Base-by-base conservation (phyloP, 1,140 invertebrate species). In the Leucophenga varia region DNA sequence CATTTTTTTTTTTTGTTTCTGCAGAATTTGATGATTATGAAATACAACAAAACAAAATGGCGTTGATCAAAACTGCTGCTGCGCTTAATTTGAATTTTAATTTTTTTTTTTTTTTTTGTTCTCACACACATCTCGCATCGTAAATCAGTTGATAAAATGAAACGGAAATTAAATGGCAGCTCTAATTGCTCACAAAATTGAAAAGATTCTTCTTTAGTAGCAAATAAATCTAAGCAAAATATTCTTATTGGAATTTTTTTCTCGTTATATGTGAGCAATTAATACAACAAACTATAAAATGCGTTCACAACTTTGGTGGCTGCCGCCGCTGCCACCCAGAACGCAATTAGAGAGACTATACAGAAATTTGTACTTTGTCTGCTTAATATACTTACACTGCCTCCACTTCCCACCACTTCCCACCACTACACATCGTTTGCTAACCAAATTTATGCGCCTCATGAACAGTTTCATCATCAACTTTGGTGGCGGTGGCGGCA, bases 81-180 rank as follows among this genome's bases (percentile, higher is more conserved):
- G 39, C 46, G 41, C 14, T 31, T 44, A 8, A 43, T 28, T 38
- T 44, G 51, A 43, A 6, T 28, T 7, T 12, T 28, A 6, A 6
- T 28, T 28, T 7, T 28, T 7, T 28, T 28, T 28, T 28, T 28
- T 47, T 52, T 49, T 63, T 54, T 61, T 47, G n/a, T n/a, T n/a
- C n/a, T n/a, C n/a, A n/a, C n/a, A n/a, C n/a, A n/a, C n/a, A n/a
- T n/a, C 49, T 59, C 56, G 57, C 54, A 57, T 67, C 63, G 65
- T 69, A 69, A 69, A 69, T 69, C 64, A 69, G 65, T 69, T 69
- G 64, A 69, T 69, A 69, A 69, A 69, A 58, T 65, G 65, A 69
- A 69, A 53, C 64, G 64, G 64, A 69, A 69, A 65, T n/a, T 61
- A 69, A 69, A 61, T 69, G 65, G 61, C 61, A 65, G 51, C 61